These are phyloP conservation scores for Bilobella aurantiaca DNA, from an alignment of 1,140 invertebrate species.

Conservation along the genomic window DNA sequence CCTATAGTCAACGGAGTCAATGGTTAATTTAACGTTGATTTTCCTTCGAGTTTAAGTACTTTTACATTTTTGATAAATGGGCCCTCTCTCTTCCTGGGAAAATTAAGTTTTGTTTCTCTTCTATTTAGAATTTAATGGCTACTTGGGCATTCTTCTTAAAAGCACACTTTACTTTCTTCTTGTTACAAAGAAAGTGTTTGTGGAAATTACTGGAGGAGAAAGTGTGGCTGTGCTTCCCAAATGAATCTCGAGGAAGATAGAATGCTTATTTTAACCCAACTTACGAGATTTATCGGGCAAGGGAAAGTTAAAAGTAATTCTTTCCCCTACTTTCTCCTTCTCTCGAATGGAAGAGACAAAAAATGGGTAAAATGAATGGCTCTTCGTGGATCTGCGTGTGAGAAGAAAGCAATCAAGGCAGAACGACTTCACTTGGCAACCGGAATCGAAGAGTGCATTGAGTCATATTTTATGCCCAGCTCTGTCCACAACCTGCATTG, in stretches of 20 bases:
- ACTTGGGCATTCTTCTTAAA: too few species aligned
- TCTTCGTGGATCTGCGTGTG: not conserved
- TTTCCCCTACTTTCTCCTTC: not conserved
- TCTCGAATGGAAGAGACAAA: not conserved
- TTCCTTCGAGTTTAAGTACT: not conserved
- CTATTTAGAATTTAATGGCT: not conserved
- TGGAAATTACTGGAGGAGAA: not conserved
- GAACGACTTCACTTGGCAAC: not conserved
- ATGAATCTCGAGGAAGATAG: not conserved
- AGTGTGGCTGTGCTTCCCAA: not conserved
- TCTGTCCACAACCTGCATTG: not conserved
- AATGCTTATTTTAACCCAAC: not conserved
- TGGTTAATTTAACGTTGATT: not conserved
- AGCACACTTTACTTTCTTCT: too few species aligned
- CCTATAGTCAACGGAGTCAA: too few species aligned
- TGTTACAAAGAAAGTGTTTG: not conserved
- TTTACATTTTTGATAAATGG: not conserved
- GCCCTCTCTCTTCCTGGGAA: not conserved
- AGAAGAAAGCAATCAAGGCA: not conserved
- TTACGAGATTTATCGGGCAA: not conserved
- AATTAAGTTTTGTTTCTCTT: not conserved
- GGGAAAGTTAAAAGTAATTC: not conserved
- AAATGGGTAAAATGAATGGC: not conserved
- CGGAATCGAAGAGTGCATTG: not conserved
- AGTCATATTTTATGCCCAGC: not conserved